phyloP scores from a whole-genome alignment of 1,140 invertebrate genomes.

The Halictus rubicundus region DNA sequence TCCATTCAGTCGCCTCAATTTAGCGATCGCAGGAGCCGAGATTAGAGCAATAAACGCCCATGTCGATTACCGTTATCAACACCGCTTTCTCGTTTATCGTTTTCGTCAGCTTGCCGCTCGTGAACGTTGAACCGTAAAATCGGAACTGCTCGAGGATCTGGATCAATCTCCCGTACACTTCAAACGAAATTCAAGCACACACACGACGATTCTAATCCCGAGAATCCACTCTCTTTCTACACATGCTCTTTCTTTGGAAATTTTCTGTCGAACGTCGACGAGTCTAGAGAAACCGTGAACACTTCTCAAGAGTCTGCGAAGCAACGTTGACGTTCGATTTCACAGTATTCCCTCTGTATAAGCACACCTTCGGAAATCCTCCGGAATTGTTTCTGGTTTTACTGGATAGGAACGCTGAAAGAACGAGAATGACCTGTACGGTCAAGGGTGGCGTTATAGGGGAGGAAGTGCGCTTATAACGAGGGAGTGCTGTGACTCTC shows the following conservation, averaged over 20 bases:
- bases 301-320: too few species aligned
- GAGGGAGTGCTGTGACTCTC: not conserved
- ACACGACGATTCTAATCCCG: conserved; percentile 1
- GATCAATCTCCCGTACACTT: conserved; percentile 12
- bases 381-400: not conserved
- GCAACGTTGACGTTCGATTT: not conserved
- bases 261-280: conserved; percentile 13
- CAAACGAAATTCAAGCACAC: not conserved
- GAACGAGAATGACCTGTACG: not conserved
- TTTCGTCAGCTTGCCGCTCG: conserved; percentile 55
- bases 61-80: conserved; percentile 37
- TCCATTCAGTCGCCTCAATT: conserved; percentile 20
- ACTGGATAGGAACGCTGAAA: conserved; percentile 4
- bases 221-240: not conserved
- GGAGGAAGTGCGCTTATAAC: not conserved
- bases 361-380: not conserved
- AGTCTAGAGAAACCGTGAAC: not conserved
- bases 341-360: not conserved
- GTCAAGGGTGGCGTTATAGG: not conserved
- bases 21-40: not conserved
- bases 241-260: conserved; percentile 12
- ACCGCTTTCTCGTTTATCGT: conserved; percentile 31
- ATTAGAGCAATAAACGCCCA: conserved; percentile 43
- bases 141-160: conserved; percentile 26
- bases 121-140: not conserved